These are phyloP conservation scores for Drosophila mercatorum DNA, from an alignment of 2,888 invertebrate genomes.

Conservation along the genomic window DNA sequence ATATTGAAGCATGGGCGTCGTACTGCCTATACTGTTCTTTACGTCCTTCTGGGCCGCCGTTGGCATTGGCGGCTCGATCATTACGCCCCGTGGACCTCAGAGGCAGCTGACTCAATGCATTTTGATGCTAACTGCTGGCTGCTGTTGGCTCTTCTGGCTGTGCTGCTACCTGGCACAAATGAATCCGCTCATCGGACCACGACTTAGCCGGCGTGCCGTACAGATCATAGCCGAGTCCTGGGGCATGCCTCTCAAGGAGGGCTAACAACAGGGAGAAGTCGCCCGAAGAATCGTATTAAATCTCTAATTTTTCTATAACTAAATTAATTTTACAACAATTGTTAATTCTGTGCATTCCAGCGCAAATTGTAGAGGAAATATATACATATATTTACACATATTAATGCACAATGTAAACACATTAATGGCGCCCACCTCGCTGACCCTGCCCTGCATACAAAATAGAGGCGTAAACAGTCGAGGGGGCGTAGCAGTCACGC, in stretches of 20 bases:
- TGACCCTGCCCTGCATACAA: slow-evolving; percentile 36
- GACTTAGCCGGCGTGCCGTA: slow-evolving; percentile 89
- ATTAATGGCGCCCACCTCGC: slow-evolving; percentile 13
- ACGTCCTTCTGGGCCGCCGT: slow-evolving; percentile 94
- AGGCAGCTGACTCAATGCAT: slow-evolving; percentile 95
- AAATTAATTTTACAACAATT: slow-evolving; percentile 34
- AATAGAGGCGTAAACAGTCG: not conserved
- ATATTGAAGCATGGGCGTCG: slow-evolving; percentile 88
- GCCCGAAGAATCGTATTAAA: slow-evolving; percentile 28
- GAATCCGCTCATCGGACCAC: slow-evolving; percentile 95
- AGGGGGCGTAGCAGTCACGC: slow-evolving; percentile 32
- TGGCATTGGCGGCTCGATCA: slow-evolving; percentile 93
- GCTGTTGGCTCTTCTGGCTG: slow-evolving; percentile 96
- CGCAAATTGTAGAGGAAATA: slow-evolving; percentile 32
- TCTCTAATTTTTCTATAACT: slow-evolving; percentile 20
- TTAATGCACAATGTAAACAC: slow-evolving; percentile 1
- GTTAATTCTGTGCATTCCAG: slow-evolving; percentile 47
- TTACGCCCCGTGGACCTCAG: slow-evolving; percentile 96
- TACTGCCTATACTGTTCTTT: slow-evolving; percentile 91
- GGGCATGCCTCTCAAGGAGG: slow-evolving; percentile 84
- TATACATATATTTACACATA: not conserved
- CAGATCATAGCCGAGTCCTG: slow-evolving; percentile 92
- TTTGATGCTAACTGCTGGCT: slow-evolving; percentile 93
- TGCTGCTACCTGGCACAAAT: slow-evolving; percentile 97
- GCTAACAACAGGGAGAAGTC: slow-evolving; percentile 14